Evolutionary conservation across 2,888 invertebrate species (phyloP).

Genomic region (Halocaridina rubra): DNA sequence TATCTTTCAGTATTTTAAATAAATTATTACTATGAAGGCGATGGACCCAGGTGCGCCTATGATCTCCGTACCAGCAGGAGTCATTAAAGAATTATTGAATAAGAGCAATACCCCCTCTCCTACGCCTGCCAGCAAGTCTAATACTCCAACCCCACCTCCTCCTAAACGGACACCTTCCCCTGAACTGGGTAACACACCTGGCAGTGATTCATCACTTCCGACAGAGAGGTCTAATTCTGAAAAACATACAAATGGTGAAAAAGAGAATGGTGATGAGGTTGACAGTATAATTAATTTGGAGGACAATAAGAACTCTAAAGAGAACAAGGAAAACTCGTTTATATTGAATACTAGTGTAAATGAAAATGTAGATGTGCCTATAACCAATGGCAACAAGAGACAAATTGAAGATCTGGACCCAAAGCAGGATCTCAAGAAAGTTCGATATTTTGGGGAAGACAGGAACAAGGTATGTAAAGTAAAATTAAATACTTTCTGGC

Average conservation of each 20-base stretch:
- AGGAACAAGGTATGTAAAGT: neutral
- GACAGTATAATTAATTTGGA: neutral
- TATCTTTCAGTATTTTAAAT: too few relatives aligned
- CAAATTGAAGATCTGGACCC: conserved; percentile 20
- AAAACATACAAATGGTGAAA: neutral
- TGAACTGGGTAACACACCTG: neutral
- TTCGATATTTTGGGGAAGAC: conserved; percentile 18
- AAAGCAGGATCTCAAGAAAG: conserved; percentile 31
- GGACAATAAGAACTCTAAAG: neutral
- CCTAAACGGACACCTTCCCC: neutral
- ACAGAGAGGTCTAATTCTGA: neutral
- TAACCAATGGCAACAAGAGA: conserved; percentile 5
- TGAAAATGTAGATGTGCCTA: too few relatives aligned
- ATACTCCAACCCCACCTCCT: neutral
- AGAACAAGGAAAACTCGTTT: neutral
- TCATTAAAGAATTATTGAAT: conserved; percentile 53
- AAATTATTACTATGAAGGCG: conserved; percentile 47
- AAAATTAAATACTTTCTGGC: too few relatives aligned
- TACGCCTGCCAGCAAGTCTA: neutral
- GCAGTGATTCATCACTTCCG: neutral
- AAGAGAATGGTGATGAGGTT: neutral
- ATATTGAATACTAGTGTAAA: neutral
- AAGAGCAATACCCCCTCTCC: conserved; percentile 20
- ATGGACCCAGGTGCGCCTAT: conserved; percentile 40
- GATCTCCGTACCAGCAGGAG: conserved; percentile 54